These are phyloP conservation scores for Papio anubis DNA, from an alignment of 2,113 vertebrate species.

Conservation along the genomic window DNA sequence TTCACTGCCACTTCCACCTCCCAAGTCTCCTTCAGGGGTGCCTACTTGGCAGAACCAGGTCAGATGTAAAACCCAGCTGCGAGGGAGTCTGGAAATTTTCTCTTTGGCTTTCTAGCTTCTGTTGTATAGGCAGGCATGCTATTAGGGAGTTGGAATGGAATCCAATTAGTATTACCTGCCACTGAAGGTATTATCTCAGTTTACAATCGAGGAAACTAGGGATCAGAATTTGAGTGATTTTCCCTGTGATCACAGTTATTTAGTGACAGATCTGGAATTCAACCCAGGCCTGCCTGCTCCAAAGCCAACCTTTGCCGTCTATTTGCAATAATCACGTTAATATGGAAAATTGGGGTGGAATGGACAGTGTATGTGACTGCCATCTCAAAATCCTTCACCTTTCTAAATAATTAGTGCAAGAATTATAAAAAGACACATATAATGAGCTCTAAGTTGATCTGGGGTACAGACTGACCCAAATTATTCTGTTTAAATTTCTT, in stretches of 20 bases:
- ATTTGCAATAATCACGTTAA: background rate
- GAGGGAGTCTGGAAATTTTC: background rate
- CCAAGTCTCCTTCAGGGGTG: background rate
- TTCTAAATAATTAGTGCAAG: background rate
- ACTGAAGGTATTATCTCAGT: background rate
- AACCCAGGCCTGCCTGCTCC: background rate
- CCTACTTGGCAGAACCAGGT: background rate
- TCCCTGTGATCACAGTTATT: background rate
- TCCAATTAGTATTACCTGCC: background rate
- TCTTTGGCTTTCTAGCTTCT: background rate
- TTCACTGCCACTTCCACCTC: background rate
- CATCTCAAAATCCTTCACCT: background rate
- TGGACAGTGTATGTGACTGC: background rate
- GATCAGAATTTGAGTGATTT: background rate
- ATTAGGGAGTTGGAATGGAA: background rate
- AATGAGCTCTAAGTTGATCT: background rate
- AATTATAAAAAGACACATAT: background rate
- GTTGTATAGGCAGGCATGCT: background rate
- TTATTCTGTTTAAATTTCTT: background rate
- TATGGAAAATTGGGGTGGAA: background rate
- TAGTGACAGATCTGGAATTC: background rate
- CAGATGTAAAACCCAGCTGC: background rate
- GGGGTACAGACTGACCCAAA: background rate
- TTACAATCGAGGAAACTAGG: background rate
- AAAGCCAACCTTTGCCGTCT: background rate